phyloP scores from a whole-genome alignment of 1,140 invertebrate species.

The Drosophila bipectinata region DNA sequence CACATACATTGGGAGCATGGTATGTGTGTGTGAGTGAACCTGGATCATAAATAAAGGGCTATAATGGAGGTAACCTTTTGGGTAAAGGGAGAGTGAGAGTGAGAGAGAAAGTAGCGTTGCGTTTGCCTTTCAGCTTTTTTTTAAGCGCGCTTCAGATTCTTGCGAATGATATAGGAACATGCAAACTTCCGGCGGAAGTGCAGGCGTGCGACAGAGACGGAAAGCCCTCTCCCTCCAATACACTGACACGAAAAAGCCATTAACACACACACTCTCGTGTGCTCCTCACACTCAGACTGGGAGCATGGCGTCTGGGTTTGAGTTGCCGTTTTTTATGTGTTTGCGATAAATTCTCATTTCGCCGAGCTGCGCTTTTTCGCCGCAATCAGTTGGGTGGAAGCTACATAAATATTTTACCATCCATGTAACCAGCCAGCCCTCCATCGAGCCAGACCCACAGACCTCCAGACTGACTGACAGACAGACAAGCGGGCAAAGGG shows the following conservation, averaged over 20 bases:
- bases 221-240: slow-evolving; percentile 16
- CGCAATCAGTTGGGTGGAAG: slow-evolving; percentile 66
- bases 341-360: slow-evolving; percentile 80
- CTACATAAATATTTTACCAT: slow-evolving; percentile 75
- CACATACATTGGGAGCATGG: slow-evolving; percentile 17
- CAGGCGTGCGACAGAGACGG: slow-evolving; percentile 45
- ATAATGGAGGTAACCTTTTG: slow-evolving; percentile 54
- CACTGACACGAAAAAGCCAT: slow-evolving; percentile 66
- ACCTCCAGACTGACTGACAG: slow-evolving; percentile 2
- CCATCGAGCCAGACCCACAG: slow-evolving; percentile 11
- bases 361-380: slow-evolving; percentile 69
- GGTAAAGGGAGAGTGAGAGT: background rate
- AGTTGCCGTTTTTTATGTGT: slow-evolving; percentile 61
- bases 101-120: slow-evolving; percentile 13
- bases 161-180: slow-evolving; percentile 76
- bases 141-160: slow-evolving; percentile 78
- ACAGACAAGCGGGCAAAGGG: background rate
- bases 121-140: slow-evolving; percentile 53
- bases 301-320: background rate
- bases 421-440: slow-evolving; percentile 23
- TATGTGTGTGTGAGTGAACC: slow-evolving; percentile 27
- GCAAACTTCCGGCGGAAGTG: slow-evolving; percentile 78
- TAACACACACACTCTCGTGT: slow-evolving; percentile 48
- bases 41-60: slow-evolving; percentile 53
- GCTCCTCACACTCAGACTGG: background rate